A percentile compares a stretch with the other conserved stretches of the same genome.
These are phyloP conservation scores for Numida meleagris DNA, from an alignment of 2,113 vertebrate species.

Conservation along the genomic window DNA sequence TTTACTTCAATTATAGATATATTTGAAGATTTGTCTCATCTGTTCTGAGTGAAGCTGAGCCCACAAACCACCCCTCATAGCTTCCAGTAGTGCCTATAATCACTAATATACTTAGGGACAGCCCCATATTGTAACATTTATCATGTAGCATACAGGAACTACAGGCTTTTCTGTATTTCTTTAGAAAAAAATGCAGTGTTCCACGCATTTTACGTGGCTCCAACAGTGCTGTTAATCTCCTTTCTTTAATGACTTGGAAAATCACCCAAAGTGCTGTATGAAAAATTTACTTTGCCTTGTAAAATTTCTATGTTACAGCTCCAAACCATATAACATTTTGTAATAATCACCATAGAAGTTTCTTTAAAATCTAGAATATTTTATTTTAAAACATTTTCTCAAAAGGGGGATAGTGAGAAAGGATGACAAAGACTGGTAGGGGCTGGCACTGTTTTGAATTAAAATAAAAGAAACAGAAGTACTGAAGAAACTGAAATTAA, in stretches of 20 bases:
- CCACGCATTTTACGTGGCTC: constrained; percentile 26
- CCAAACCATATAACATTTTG: constrained; percentile 1
- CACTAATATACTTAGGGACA: background rate
- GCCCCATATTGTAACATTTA: background rate
- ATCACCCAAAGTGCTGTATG: constrained; percentile 28
- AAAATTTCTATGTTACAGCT: constrained; percentile 24
- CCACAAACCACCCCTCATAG: background rate
- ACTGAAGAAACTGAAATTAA: background rate
- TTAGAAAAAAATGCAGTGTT: constrained; percentile 24
- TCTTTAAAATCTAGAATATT: background rate
- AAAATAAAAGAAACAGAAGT: background rate
- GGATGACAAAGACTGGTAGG: background rate
- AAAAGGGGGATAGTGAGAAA: background rate
- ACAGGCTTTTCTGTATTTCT: background rate
- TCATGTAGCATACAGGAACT: background rate
- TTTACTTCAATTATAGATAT: constrained; percentile 9
- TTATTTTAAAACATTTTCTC: background rate
- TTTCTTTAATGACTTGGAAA: constrained; percentile 47
- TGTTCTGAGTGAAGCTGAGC: background rate
- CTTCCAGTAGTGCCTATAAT: background rate
- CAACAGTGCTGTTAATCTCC: constrained; percentile 44
- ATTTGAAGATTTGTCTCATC: background rate
- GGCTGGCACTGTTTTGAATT: background rate
- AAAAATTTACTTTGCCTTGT: constrained; percentile 41
- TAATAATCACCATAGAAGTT: constrained; percentile 1